Evolutionary conservation across 2,113 vertebrate genomes (phyloP).

Genomic region (Corythornis madagascariensis): DNA sequence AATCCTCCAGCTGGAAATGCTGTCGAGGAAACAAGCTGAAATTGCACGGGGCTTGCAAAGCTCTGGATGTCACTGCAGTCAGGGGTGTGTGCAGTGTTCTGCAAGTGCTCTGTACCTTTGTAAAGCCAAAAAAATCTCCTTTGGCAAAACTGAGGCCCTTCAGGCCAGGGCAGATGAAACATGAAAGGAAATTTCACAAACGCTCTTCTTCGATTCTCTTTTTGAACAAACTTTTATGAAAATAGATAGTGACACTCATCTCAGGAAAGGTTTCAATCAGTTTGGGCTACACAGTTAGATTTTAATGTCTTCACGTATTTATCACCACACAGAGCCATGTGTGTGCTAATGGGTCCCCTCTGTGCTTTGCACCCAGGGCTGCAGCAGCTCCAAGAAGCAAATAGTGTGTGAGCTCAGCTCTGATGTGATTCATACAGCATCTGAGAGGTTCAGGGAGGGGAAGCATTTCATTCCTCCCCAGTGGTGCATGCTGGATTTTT

Average conservation of each 20-base stretch:
- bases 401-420: neutral
- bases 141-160: neutral
- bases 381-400: neutral
- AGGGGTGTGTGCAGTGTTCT: neutral
- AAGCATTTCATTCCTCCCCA: neutral
- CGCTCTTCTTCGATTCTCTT: neutral
- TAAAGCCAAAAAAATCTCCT: neutral
- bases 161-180: neutral
- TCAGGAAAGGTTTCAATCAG: neutral
- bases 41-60: neutral
- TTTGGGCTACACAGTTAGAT: neutral
- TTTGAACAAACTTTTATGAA: neutral
- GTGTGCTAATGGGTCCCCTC: neutral
- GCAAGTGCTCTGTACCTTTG: neutral
- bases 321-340: accelerated
- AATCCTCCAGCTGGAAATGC: neutral
- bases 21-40: neutral
- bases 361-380: neutral
- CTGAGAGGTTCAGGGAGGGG: conserved; percentile 6
- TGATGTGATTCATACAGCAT: conserved; percentile 18
- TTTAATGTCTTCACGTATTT: neutral
- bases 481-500: conserved; percentile 2
- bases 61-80: neutral
- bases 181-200: neutral
- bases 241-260: neutral